Conservation (phyloP, 2,888 invertebrate species). For the Hirtodrosophila histrioides region DNA sequence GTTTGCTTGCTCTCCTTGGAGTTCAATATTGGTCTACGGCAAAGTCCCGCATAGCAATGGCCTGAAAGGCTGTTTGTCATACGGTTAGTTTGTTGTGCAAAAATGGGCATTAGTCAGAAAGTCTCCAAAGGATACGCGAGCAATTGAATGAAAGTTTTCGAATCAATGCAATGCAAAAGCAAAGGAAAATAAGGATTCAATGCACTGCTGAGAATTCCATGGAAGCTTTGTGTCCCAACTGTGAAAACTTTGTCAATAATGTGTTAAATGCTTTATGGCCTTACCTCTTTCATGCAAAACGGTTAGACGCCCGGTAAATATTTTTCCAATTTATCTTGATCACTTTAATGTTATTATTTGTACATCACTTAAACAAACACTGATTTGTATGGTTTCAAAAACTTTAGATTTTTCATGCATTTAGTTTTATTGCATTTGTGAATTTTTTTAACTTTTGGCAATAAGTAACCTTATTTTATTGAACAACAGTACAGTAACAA, state of each 20-base stretch:
- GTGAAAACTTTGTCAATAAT: not conserved
- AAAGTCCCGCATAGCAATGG: too few species aligned
- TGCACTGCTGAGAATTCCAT: conserved; percentile 4
- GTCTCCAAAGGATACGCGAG: not conserved
- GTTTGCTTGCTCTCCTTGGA: too few species aligned
- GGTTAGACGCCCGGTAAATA: not conserved
- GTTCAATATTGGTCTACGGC: too few species aligned
- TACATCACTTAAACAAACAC: too few species aligned
- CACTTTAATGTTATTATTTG: too few species aligned
- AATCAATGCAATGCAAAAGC: not conserved
- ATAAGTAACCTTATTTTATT: conserved; percentile 7
- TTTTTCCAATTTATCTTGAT: too few species aligned
- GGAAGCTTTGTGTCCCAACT: too few species aligned
- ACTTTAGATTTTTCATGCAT: too few species aligned
- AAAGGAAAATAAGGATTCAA: not conserved
- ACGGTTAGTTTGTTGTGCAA: too few species aligned
- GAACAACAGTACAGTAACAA: conserved; percentile 13
- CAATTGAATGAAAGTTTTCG: not conserved
- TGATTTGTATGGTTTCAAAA: too few species aligned
- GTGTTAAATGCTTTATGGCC: not conserved
- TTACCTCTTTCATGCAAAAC: conserved; percentile 18
- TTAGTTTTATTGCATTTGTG: conserved; percentile 3
- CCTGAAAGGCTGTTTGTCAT: not conserved
- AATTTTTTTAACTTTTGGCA: conserved; percentile 8
- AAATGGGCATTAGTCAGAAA: too few species aligned